Evolutionary conservation across 64 coral and sea anemone genomes (phyloP).

Genomic region (Actinia tenebrosa): DNA sequence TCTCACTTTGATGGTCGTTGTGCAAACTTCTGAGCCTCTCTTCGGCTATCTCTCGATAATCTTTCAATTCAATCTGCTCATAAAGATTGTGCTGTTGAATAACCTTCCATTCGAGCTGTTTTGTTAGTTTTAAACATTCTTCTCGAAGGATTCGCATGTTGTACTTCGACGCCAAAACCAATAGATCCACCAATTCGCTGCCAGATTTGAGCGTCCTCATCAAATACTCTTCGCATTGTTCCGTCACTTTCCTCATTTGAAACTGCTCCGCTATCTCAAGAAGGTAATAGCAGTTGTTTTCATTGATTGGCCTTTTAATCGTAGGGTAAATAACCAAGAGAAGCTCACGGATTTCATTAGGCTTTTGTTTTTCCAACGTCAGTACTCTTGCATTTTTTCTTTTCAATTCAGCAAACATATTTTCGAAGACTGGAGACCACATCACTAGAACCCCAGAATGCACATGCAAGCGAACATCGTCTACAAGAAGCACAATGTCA

Average conservation of each 20-base stretch:
- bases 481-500: conserved; percentile 36
- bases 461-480: conserved; percentile 42
- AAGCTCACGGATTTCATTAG: conserved; percentile 23
- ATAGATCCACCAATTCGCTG: not conserved
- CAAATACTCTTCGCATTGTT: conserved; percentile 34
- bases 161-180: conserved; percentile 17
- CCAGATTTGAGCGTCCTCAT: not conserved
- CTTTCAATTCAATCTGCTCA: not conserved
- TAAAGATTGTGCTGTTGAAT: conserved; percentile 4
- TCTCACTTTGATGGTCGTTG: not conserved
- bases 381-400: conserved; percentile 21
- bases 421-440: conserved; percentile 33
- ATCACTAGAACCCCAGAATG: conserved; percentile 39
- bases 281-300: conserved; percentile 16
- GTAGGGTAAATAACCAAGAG: conserved; percentile 37
- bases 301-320: not conserved
- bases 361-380: conserved; percentile 17
- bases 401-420: conserved; percentile 34
- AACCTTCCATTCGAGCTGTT: not conserved
- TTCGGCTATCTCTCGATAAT: conserved; percentile 28
- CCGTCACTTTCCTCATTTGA: conserved; percentile 31
- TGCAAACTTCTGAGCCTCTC: conserved; percentile 1
- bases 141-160: not conserved
- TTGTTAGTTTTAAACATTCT: not conserved
- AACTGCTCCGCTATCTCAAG: conserved; percentile 28